These are phyloP conservation scores for Tamandua tetradactyla DNA, from an alignment of 2,797 vertebrate species.

Conservation along the genomic window DNA sequence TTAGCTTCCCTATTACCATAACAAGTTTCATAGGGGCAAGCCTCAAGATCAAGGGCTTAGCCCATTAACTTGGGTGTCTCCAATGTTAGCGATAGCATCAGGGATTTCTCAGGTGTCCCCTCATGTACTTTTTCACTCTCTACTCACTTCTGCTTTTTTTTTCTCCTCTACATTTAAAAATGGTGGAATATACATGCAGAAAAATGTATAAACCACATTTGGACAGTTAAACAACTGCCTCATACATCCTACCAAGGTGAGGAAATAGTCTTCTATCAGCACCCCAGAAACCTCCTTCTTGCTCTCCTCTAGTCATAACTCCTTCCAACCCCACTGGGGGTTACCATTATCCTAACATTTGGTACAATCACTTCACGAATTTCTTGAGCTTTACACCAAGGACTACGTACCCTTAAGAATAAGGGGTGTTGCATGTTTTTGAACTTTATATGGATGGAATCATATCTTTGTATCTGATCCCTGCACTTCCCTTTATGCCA, in stretches of 20 bases:
- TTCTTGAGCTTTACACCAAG: not conserved
- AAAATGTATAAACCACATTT: not conserved
- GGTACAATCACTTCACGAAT: not conserved
- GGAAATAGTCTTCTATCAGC: not conserved
- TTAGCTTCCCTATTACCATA: no score
- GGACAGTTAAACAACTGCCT: not conserved
- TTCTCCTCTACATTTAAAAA: not conserved
- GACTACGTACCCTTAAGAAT: not conserved
- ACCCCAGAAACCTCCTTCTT: not conserved
- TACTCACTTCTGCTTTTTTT: not conserved
- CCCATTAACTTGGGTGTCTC: no score
- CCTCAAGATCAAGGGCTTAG: no score
- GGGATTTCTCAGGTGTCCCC: no score
- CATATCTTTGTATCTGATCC: not conserved
- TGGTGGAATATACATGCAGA: not conserved
- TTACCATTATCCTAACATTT: not conserved
- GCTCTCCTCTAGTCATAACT: not conserved
- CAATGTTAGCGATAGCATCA: no score
- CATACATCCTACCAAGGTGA: not conserved
- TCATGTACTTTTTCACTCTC: not conserved
- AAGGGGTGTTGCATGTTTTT: not conserved
- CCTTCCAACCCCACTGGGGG: fast-evolving
- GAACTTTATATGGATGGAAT: not conserved
- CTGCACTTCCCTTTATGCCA: not conserved
- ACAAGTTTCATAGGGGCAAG: no score